phyloP scores from a whole-genome alignment of 2,113 vertebrate genomes.

The Perca flavescens region DNA sequence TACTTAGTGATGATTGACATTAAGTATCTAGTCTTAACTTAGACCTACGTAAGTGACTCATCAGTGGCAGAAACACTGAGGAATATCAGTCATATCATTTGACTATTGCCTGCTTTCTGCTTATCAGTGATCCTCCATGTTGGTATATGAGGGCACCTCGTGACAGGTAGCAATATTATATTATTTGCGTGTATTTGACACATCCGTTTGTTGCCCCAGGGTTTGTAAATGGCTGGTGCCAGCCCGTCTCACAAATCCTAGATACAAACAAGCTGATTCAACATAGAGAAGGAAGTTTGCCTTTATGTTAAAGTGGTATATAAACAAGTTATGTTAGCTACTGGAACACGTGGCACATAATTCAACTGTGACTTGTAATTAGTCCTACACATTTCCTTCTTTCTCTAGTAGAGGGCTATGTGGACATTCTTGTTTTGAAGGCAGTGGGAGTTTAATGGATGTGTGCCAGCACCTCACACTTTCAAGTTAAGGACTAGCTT shows the following conservation, averaged over 20 bases:
- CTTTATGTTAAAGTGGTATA: background rate
- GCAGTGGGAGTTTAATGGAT: conserved; percentile 34
- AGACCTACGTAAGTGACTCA: conserved; percentile 1
- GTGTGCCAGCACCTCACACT: conserved; percentile 34
- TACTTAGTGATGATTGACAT: conserved; percentile 1
- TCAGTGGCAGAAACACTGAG: background rate
- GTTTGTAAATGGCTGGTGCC: conserved; percentile 24
- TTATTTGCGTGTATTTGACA: background rate
- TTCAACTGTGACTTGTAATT: background rate
- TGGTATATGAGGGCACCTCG: background rate
- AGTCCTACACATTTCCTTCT: no score
- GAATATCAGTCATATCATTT: conserved; percentile 2
- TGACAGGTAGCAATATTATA: background rate
- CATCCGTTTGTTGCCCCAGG: background rate
- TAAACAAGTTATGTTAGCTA: background rate
- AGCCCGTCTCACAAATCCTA: background rate
- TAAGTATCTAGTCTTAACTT: background rate
- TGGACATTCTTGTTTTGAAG: conserved; percentile 47
- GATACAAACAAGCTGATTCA: background rate
- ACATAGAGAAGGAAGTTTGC: conserved; percentile 40
- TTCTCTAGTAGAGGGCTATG: background rate
- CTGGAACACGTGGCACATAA: background rate
- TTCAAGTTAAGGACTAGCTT: conserved; percentile 33
- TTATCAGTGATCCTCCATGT: background rate
- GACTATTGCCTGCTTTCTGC: background rate